phyloP scores from a whole-genome alignment of 2,113 vertebrate genomes.

The Sisor rabdophorus region DNA sequence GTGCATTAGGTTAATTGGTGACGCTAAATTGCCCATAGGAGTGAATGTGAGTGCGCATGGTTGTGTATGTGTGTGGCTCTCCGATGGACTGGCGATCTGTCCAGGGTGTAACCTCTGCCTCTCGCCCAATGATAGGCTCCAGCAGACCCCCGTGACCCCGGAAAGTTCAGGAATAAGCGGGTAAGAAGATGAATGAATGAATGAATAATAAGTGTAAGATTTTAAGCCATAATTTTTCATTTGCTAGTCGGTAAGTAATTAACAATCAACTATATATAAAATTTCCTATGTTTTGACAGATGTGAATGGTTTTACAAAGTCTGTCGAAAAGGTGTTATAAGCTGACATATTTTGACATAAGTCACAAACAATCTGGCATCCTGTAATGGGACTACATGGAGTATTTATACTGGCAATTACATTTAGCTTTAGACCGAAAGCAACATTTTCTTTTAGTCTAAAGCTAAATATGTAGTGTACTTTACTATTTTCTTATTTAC shows the following conservation, averaged over 20 bases:
- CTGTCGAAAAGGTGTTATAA: conserved; percentile 1
- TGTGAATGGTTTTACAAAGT: conserved; percentile 11
- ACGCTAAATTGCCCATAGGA: too few relatives aligned
- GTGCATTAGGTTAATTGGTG: too few relatives aligned
- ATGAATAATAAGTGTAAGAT: too few relatives aligned
- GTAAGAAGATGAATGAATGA: too few relatives aligned
- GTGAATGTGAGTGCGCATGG: too few relatives aligned
- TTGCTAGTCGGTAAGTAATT: conserved; percentile 26
- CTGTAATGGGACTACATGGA: conserved; percentile 2
- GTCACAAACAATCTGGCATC: conserved; percentile 8
- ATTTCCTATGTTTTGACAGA: conserved; percentile 10
- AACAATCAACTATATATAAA: conserved; percentile 21
- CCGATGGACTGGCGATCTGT: too few relatives aligned
- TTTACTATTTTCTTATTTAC: neutral
- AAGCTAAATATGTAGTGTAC: neutral
- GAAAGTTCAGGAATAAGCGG: too few relatives aligned
- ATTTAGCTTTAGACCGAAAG: too few relatives aligned
- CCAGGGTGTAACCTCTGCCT: too few relatives aligned
- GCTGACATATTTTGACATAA: neutral
- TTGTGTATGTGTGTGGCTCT: too few relatives aligned
- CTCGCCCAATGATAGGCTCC: too few relatives aligned
- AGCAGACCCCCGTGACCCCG: too few relatives aligned
- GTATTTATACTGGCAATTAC: neutral
- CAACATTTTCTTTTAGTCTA: neutral
- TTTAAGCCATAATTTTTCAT: conserved; percentile 7